phyloP scores from a whole-genome alignment of 2,797 vertebrate genomes.

The Myotis myotis region DNA sequence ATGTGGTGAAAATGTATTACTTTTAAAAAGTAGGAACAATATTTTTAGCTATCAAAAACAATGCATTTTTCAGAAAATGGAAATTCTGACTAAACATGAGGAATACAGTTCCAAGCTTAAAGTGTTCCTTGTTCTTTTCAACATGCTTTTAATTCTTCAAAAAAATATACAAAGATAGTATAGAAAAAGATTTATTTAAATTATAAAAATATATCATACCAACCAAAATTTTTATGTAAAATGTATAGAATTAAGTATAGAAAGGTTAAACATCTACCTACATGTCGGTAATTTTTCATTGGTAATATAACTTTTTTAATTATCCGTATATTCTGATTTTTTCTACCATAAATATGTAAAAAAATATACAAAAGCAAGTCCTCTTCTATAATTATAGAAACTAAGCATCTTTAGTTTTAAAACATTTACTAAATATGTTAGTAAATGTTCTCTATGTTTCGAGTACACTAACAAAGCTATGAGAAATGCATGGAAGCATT shows the following conservation, averaged over 20 bases:
- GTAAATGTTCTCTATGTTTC: not conserved
- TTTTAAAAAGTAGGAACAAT: not conserved
- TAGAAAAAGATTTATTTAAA: not conserved
- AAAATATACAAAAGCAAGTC: constrained; percentile 1
- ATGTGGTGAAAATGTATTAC: not conserved
- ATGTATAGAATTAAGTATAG: not conserved
- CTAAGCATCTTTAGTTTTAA: not conserved
- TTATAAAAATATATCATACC: not conserved
- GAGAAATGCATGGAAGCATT: not conserved
- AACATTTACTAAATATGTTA: not conserved
- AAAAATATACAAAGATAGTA: not conserved
- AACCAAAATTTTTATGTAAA: constrained; percentile 11
- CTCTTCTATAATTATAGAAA: not conserved
- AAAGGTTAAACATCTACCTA: not conserved
- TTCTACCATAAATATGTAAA: constrained; percentile 25
- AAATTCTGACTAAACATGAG: constrained; percentile 29
- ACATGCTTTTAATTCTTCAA: constrained; percentile 18
- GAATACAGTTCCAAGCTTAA: constrained; percentile 12
- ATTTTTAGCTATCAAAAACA: constrained; percentile 39
- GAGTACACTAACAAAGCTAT: not conserved
- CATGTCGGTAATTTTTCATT: constrained; percentile 6
- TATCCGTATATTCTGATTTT: not conserved
- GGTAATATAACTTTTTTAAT: not conserved
- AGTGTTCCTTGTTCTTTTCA: not conserved
- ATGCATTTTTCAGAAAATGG: constrained; percentile 14